Base-by-base conservation (phyloP, 2,797 vertebrate species). In the Cheirogaleus major region DNA sequence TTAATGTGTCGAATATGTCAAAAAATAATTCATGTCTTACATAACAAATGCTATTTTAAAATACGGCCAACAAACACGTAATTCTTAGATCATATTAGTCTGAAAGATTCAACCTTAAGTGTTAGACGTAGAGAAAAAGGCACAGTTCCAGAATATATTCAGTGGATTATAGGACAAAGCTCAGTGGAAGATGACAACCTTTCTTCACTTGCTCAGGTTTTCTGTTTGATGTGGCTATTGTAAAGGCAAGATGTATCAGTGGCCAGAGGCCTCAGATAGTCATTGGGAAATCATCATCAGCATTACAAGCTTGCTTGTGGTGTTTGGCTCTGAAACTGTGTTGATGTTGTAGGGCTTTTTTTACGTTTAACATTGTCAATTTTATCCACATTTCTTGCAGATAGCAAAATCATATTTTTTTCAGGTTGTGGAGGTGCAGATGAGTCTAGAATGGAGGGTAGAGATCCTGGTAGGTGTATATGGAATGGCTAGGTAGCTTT, bases 11-110 rank as follows among this genome's bases (percentile, higher is more conserved):
- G 41, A 63, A 82, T 97, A 92, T 97, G 86, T 80, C 67, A 94
- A 89, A 95, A 87, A 97, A 95, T 97, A 96, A 97, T 98, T 96
- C 75, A 92, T 91, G 0, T 95, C 48, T 94, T 96, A 23, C 70
- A 72, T 96, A 89, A 92, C 89, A 96, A 91, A 79, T 50, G 27
- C n/a, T 96, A 52, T 89, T 96, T 96, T 93, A 65, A 89, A 93
- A 43, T 92, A 81, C 63, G 85, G 11, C 23, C 1, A 95, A 27
- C 75, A 96, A 91, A 57, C 72, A 3, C 17, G 27, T 41, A 48
- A 95, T 93, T 92, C 59, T 90, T 93, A 22, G 13, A 10, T 93
- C 82, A 88, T 20, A 0, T 85, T 96, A 8, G 0, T 89, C 61
- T 76, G 86, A 93, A 97, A 95, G 79, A 93, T 45, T 82, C 38